Evolutionary conservation across 2,797 vertebrate genomes (phyloP).

Genomic region (Sandelia bainsii): DNA sequence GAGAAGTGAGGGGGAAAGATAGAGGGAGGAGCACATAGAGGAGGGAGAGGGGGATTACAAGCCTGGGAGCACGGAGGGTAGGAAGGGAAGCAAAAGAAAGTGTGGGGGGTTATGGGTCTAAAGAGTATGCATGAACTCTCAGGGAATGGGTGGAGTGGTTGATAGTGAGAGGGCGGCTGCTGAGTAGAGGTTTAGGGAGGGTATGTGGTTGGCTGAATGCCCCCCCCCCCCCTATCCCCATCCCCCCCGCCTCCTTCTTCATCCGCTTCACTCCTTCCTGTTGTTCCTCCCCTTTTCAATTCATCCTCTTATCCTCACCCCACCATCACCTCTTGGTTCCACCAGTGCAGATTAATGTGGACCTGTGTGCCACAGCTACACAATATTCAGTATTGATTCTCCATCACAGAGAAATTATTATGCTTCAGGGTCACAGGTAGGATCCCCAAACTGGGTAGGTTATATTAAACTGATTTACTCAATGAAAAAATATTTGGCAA

Average conservation of each 20-base stretch:
- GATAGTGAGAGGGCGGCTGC: conserved; percentile 36
- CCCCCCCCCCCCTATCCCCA: conserved; percentile 25
- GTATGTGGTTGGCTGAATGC: conserved; percentile 64
- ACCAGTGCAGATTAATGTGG: conserved; percentile 50
- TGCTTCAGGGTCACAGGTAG: conserved; percentile 19
- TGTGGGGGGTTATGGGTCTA: conserved; percentile 44
- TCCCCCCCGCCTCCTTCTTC: conserved; percentile 29
- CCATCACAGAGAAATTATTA: conserved; percentile 37
- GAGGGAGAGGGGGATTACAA: conserved; percentile 58
- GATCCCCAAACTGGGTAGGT: conserved; percentile 31
- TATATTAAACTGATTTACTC: conserved; percentile 44
- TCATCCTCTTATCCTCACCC: conserved; percentile 69
- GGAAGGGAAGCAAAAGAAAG: conserved; percentile 42
- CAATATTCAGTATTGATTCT: conserved; percentile 24
- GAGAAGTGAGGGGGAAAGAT: conserved; percentile 36
- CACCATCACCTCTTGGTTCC: conserved; percentile 58
- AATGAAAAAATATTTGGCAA: conserved; percentile 20
- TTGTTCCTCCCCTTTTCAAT: conserved; percentile 43
- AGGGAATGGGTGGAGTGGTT: conserved; percentile 55
- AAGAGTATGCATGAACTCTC: conserved; percentile 53
- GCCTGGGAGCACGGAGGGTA: conserved; percentile 46
- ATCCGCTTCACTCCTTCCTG: conserved; percentile 43
- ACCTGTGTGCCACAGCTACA: conserved; percentile 40
- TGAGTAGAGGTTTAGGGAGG: conserved; percentile 42
- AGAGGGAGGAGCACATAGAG: conserved; percentile 41